phyloP scores from a whole-genome alignment of 2,113 vertebrate genomes.

The Eupsittula cactorum region DNA sequence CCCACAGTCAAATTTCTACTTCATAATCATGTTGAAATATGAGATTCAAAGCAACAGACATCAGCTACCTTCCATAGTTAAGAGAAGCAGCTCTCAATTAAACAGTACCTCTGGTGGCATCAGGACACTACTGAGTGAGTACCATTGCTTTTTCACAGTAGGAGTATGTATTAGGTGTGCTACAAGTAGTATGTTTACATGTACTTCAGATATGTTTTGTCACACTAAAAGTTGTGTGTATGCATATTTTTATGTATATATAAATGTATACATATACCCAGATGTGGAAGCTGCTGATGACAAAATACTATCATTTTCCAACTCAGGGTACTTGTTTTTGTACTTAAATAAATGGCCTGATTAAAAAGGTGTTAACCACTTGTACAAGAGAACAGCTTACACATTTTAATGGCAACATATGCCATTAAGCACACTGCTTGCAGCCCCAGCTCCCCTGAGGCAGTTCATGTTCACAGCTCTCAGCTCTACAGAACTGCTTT shows the following conservation, averaged over 20 bases:
- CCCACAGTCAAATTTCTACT: background rate
- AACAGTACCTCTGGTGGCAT: background rate
- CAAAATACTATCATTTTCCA: background rate
- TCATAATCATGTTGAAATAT: background rate
- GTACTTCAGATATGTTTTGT: background rate
- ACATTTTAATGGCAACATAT: conserved; percentile 43
- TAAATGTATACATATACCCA: background rate
- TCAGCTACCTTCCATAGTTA: background rate
- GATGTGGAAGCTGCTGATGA: background rate
- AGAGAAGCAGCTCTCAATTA: background rate
- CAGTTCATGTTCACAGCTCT: background rate
- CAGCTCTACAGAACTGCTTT: background rate
- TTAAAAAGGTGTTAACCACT: conserved; percentile 47
- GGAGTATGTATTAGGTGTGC: accelerated
- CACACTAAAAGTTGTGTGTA: background rate
- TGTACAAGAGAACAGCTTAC: conserved; percentile 12
- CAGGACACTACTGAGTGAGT: background rate
- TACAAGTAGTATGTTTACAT: background rate
- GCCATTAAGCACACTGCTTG: background rate
- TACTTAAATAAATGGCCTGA: conserved; percentile 11
- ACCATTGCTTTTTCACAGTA: background rate
- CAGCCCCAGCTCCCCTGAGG: background rate
- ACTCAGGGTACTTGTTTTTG: background rate
- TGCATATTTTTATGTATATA: background rate
- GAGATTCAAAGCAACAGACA: background rate